phyloP scores from a whole-genome alignment of 2,113 vertebrate genomes.

The Alaudala cheleensis region DNA sequence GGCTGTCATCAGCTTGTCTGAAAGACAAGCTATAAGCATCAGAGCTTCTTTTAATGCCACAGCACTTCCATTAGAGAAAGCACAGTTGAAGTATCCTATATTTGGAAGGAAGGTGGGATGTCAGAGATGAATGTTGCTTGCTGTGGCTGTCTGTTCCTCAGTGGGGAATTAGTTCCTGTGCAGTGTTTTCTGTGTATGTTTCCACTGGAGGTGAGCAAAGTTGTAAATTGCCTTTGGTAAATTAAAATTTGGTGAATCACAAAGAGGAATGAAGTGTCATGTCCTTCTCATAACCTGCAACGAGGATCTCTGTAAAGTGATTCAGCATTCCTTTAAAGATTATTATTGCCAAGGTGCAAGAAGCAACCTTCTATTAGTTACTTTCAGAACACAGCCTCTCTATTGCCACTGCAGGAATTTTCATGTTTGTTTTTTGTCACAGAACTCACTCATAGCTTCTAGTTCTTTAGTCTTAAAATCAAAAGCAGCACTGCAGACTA shows the following conservation, averaged over 20 bases:
- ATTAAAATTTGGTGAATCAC: not conserved
- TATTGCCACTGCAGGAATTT: not conserved
- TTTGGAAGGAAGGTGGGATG: not conserved
- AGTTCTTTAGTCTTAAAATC: not conserved
- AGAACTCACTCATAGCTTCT: not conserved
- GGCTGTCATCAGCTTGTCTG: constrained; percentile 50
- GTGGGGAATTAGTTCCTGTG: not conserved
- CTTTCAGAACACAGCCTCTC: not conserved
- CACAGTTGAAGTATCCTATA: not conserved
- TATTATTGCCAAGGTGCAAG: not conserved
- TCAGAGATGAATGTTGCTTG: not conserved
- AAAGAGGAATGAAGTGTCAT: not conserved
- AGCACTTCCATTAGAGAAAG: not conserved
- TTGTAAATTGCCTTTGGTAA: not conserved
- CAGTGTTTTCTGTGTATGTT: not conserved
- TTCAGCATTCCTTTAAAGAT: not conserved
- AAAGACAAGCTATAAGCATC: constrained; percentile 24
- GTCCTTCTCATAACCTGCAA: not conserved
- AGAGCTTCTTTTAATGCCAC: constrained; percentile 28
- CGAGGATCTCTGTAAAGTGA: not conserved
- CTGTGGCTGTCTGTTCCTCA: not conserved
- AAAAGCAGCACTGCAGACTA: not conserved
- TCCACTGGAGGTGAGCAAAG: not conserved
- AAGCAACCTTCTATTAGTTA: not conserved
- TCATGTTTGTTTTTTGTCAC: not conserved